A percentile compares a stretch with the other conserved stretches of the same genome.
These are phyloP conservation scores for Rhinichthys klamathensis DNA, from an alignment of 2,113 vertebrate genomes.

Conservation along the genomic window DNA sequence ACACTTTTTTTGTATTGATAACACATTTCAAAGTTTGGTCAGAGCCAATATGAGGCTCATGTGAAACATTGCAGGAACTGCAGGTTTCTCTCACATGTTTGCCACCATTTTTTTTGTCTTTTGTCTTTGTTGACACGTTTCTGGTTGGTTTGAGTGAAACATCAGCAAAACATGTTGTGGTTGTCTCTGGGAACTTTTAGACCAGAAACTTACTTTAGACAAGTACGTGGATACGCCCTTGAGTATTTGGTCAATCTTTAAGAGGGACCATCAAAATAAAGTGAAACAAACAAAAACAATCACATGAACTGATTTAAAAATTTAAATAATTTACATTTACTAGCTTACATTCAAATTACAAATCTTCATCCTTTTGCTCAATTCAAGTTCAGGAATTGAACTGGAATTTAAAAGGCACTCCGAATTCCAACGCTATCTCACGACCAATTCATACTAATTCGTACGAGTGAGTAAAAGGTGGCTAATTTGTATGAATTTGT, in stretches of 20 bases:
- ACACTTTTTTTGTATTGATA: neutral
- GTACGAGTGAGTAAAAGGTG: too few relatives aligned
- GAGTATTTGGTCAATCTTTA: neutral
- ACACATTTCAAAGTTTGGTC: neutral
- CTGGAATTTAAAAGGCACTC: too few relatives aligned
- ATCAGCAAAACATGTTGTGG: neutral
- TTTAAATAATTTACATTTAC: neutral
- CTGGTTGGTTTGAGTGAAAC: neutral
- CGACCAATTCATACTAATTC: too few relatives aligned
- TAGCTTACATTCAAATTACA: neutral
- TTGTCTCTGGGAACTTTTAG: neutral
- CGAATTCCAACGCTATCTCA: too few relatives aligned
- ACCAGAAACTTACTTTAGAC: neutral
- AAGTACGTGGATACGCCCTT: neutral
- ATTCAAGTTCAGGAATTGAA: neutral
- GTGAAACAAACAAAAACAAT: neutral
- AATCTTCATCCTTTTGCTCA: neutral
- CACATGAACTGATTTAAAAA: too few relatives aligned
- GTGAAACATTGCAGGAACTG: too few relatives aligned
- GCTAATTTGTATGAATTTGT: too few relatives aligned
- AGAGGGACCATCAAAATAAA: neutral
- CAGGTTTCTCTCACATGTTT: neutral
- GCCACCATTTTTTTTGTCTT: neutral
- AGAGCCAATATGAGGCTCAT: neutral
- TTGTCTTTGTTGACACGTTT: neutral